Evolutionary conservation across 2,888 invertebrate genomes (phyloP), one percentile per base, ranked within the genome.

Genomic region (Pyrrhosoma nymphula): DNA sequence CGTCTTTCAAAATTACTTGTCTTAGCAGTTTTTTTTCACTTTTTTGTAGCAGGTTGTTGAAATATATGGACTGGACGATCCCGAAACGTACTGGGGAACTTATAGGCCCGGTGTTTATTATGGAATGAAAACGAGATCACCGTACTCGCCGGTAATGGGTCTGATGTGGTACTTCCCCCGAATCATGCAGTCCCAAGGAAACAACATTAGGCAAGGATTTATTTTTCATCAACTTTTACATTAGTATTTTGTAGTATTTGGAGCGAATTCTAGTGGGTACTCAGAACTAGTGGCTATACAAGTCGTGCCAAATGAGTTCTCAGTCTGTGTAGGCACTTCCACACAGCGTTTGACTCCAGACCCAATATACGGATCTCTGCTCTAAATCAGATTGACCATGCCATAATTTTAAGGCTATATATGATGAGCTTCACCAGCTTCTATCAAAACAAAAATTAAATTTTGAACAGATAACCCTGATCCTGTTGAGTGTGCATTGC

Each of bases 131-230:
- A 99, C 99, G 0, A 97, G 99, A 95, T 99, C 99, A 96, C 98
- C 99, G 0, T 97, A 98, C 95, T 99, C 99, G 0, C 98, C 99
- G 0, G 98, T 99, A 0, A 98, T 99, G 96, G 99, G 99, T 0
- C 97, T 99, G 47, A 99, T 99, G 99, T 99, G 99, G 99, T 99
- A 99, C 96, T 98, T 98, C 96, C 98, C 98, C 0, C 97, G 97
- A 3, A 97, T 98, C 96, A 96, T 98, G 56, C 97, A 97, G 0
- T 97, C 98, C 1, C 98, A 98, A 63, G 98, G 98, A 96, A 98
- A 98, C 96, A 98, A 99, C 0, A 98, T 99, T 75, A 97, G 98
- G 97, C 98, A 97, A 96, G 95, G 95, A 89, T 47, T 82, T 95
- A 89, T 39, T 60, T 14, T 26, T 6, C 35, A 47, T 55, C 8